Evolutionary conservation across 2,113 vertebrate genomes (phyloP).

Genomic region (Isichthys henryi): DNA sequence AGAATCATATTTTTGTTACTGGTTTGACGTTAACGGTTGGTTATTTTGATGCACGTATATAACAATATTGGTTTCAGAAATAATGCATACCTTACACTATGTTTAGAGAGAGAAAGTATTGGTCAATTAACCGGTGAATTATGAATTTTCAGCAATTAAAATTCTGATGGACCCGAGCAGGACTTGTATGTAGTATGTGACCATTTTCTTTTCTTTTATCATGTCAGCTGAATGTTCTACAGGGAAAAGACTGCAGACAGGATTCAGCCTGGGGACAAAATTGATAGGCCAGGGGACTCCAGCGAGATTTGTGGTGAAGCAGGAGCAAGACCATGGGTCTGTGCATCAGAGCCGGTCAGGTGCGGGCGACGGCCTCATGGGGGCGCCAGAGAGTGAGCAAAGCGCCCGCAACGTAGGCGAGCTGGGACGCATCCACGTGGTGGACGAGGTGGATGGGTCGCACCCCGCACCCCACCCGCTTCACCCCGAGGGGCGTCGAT

Average conservation of each 20-base stretch:
- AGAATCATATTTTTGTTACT: not conserved
- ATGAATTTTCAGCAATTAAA: not conserved
- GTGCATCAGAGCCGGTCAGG: conserved; percentile 43
- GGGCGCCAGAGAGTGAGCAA: conserved; percentile 38
- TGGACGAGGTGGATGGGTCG: conserved; percentile 42
- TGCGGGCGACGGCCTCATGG: conserved; percentile 26
- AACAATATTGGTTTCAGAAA: not conserved
- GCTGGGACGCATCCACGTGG: conserved; percentile 49
- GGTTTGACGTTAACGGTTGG: not conserved
- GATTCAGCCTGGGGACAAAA: not conserved
- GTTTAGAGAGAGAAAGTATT: not conserved
- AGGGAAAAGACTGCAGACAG: not conserved
- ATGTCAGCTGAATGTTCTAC: not conserved
- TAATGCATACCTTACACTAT: not conserved
- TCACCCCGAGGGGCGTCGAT: not conserved
- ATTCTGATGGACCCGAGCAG: not conserved
- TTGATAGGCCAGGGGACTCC: not conserved
- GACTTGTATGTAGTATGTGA: not conserved
- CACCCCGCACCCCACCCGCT: conserved; percentile 44
- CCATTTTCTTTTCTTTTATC: not conserved
- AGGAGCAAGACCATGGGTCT: conserved; percentile 52
- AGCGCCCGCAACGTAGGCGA: conserved; percentile 47
- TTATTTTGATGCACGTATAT: not conserved
- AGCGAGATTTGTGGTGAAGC: conserved; percentile 56
- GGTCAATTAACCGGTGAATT: not conserved